Conservation (phyloP, 2,797 vertebrate genomes). For the Myotis myotis region DNA sequence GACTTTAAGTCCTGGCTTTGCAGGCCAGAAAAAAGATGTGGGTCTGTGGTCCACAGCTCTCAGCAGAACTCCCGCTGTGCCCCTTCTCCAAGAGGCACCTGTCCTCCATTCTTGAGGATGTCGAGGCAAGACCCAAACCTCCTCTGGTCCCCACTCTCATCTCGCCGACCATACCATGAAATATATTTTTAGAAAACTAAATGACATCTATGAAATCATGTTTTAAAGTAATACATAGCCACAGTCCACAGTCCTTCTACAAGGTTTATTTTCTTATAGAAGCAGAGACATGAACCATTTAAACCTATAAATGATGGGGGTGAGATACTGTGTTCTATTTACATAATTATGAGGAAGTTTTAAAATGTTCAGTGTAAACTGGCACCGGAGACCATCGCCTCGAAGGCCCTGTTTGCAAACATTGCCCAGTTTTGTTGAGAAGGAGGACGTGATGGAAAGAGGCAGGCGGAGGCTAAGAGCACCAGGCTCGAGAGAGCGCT, state of each 20-base stretch:
- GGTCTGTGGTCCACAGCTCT: background rate
- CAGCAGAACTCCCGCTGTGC: background rate
- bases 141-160: background rate
- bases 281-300: background rate
- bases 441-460: background rate
- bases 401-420: background rate
- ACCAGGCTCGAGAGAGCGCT: background rate
- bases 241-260: background rate
- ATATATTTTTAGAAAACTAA: background rate
- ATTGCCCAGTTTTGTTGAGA: background rate
- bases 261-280: background rate
- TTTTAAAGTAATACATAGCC: constrained; percentile 1
- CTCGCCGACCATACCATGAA: background rate
- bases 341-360: background rate
- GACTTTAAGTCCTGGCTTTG: constrained; percentile 60
- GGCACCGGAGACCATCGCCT: background rate
- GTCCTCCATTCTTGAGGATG: background rate
- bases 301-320: background rate
- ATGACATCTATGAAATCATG: background rate
- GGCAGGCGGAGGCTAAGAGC: background rate
- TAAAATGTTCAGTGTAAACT: background rate
- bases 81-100: background rate
- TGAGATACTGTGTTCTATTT: background rate
- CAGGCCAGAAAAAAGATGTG: constrained; percentile 26
- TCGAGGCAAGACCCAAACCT: background rate